Base-by-base conservation (phyloP, 2,888 invertebrate genomes). In the Myathropa florea region DNA sequence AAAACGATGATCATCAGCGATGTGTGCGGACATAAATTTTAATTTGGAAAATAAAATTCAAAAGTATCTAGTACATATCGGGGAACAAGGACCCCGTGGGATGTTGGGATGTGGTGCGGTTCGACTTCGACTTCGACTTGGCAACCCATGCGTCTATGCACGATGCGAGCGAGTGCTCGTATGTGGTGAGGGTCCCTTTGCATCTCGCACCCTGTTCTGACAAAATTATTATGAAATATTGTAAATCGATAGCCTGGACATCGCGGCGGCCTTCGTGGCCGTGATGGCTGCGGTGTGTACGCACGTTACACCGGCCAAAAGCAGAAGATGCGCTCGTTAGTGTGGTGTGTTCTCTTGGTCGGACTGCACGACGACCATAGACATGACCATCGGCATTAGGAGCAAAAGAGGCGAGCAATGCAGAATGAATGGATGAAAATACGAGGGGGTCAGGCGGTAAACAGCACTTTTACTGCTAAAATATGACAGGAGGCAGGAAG, bases 191-290 rank as follows among this genome's bases (percentile, higher is more conserved):
- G 33, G 23, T 68, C 18, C 39, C 30, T 36, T 70, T 55, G 53
- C 64, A 63, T 55, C 72, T 67, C n/a, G 39, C 30, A 46, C 39
- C 64, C 39, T 78, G 60, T 79, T 72, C 81, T 71, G 46, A 75
- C 82, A 77, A 83, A 86, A 87, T 80, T 87, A 83, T 87, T 87
- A 87, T 87, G 87, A 87, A 87, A 87, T 87, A 87, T 87, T 87
- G 87, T 87, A 83, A 87, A 83, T 83, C 76, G 83, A 86, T 86
- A 86, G 65, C 85, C 57, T 70, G 78, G 82, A 78, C 73, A 86
- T 78, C 55, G 60, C 14, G 33, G 61, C 30, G 63, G 63, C 63
- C 73, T 64, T 68, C 77, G 61, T 68, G 55, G 59, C 28, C n/a
- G n/a, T n/a, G n/a, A n/a, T n/a, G n/a, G 4, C 24, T n/a, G 28